phyloP scores from a whole-genome alignment of 2,113 vertebrate genomes.

The Muntiacus reevesi region DNA sequence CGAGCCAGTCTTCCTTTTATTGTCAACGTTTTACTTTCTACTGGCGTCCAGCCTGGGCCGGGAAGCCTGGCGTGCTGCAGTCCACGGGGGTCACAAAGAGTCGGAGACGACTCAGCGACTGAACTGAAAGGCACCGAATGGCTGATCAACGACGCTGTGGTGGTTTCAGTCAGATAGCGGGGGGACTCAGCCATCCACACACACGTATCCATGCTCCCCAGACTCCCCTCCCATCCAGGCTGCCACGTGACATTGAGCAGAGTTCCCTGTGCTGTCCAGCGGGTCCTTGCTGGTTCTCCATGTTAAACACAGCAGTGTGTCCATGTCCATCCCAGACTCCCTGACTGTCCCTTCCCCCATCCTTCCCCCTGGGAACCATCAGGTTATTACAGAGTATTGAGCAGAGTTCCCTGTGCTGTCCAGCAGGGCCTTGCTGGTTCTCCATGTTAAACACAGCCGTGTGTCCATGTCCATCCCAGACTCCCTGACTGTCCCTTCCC shows the following conservation, averaged over 20 bases:
- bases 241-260: background rate
- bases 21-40: fast-evolving
- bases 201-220: fast-evolving
- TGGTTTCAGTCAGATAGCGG: background rate
- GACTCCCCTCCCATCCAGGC: background rate
- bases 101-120: background rate
- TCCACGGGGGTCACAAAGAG: too few relatives aligned
- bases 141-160: fast-evolving
- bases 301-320: too few relatives aligned
- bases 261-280: fast-evolving
- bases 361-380: fast-evolving
- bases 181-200: background rate
- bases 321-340: too few relatives aligned
- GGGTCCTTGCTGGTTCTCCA: too few relatives aligned
- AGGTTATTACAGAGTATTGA: too few relatives aligned
- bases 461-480: too few relatives aligned
- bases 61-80: background rate
- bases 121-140: background rate
- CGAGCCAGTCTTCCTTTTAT: background rate
- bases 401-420: too few relatives aligned
- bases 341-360: too few relatives aligned
- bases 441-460: too few relatives aligned
- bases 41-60: background rate
- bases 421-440: too few relatives aligned
- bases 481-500: too few relatives aligned